Evolutionary conservation across 2,113 vertebrate species (phyloP), one percentile per base, ranked within the genome.

Genomic region (Cephalopterus ornatus): DNA sequence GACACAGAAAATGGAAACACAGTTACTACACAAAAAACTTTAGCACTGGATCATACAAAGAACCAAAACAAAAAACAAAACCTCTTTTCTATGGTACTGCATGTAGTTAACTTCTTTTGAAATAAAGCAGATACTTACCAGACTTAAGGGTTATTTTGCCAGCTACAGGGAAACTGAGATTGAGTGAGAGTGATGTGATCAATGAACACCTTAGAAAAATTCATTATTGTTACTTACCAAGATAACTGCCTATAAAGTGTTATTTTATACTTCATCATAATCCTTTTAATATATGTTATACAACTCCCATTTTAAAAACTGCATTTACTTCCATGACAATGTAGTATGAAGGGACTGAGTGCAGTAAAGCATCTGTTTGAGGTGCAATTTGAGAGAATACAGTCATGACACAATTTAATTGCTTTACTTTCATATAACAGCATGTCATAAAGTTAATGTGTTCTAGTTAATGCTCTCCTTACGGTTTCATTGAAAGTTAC

Each of bases 91-190:
- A 30, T 58, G 77, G 22, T 77, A 23, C 14, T 74, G 24, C 11
- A 42, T 20, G 19, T 42, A 66, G 11, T 14, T 73, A 83, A 6
- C 4, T 72, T 14, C 9, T 35, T 28, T 74, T 75, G 61, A 82
- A 70, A 78, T 62, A 74, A 68, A 53, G 9, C 11, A 56, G n/a
- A 41, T 32, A 30, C 4, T 49, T 81, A 75, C 3, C n/a, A 87
- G 28, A 26, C 12, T 72, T 21, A 3, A 4, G 2, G 1, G 0
- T 4, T 30, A 39, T 94, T 85, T 44, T 39, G 6, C 2, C 2
- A 28, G 21, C 8, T 73, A 41, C 37, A 52, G 19, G 19, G 14
- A 72, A 33, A 71, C 6, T 26, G 23, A 58, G 4, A 6, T 61
- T 70, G 22, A 1, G 9, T 81, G 37, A 79, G 4, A 72, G 9